These are phyloP conservation scores for Macroramphosus scolopax DNA, from an alignment of 2,797 vertebrate species.

Conservation along the genomic window DNA sequence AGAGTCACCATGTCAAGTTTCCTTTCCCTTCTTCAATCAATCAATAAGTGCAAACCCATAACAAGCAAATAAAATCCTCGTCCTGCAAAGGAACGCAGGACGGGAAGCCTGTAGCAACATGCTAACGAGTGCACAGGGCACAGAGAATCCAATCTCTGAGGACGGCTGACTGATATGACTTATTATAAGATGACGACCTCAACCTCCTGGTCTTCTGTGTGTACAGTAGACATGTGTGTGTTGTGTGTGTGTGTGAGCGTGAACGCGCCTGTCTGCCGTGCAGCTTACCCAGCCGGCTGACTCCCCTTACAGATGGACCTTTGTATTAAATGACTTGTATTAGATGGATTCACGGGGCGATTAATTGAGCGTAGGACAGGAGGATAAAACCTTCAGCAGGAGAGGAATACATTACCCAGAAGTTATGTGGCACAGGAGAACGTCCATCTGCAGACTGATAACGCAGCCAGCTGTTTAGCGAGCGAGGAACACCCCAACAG, in stretches of 20 bases:
- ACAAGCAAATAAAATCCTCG: no score
- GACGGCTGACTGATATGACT: no score
- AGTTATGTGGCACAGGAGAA: slow-evolving; percentile 38
- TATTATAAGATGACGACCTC: no score
- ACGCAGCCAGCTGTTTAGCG: slow-evolving; percentile 54
- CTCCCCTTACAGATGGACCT: slow-evolving; percentile 18
- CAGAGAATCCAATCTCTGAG: no score
- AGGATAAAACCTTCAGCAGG: slow-evolving; percentile 37
- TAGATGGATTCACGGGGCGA: slow-evolving; percentile 14
- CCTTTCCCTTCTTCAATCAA: no score
- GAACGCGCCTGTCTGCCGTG: neutral
- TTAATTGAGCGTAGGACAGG: slow-evolving; percentile 46
- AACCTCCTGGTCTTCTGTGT: neutral
- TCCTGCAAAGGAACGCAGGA: no score
- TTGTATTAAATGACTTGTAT: slow-evolving; percentile 18
- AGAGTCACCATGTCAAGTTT: no score
- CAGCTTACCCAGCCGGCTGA: neutral
- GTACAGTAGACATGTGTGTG: no score
- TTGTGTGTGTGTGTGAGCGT: neutral
- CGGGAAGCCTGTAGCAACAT: no score
- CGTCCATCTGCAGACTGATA: slow-evolving; percentile 54
- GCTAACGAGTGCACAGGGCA: no score
- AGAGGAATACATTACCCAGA: slow-evolving; percentile 36
- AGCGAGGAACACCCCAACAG: slow-evolving; percentile 27
- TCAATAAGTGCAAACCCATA: no score